Evolutionary conservation across 1,140 invertebrate genomes (phyloP), one percentile per base, ranked within the genome.

Genomic region (Arion vulgaris): DNA sequence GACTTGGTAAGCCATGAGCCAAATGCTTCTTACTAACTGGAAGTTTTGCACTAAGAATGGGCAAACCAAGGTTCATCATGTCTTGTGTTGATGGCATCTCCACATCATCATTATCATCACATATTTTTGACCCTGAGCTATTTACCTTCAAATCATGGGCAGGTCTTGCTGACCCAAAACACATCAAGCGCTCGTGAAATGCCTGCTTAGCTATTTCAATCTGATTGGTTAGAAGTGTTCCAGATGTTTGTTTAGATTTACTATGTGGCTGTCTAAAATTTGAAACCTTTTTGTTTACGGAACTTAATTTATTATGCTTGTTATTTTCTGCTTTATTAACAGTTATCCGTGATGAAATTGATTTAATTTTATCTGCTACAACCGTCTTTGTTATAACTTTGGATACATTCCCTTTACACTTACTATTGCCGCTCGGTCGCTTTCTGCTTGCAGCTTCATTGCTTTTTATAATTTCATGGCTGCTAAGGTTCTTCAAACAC

Each of bases 41-140:
- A 4, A 71, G n/a, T 32, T n/a, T 23, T 38, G 36, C 45, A 62
- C n/a, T 69, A 15, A 83, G 34, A n/a, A 83, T 68, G 39, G 82
- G 82, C 26, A 83, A 71, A 23, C 82, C 71, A 15, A 71, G 73
- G 9, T 66, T 68, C 73, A 84, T 77, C 13, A 84, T 74, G 5
- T 81, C 75, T 34, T 84, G 79, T 34, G 79, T 81, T 68, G 49
- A 73, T 36, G 83, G 83, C 62, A 79, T 79, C 36, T 81, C 83
- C 17, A 84, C 83, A 71, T 84, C 83, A 23, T 45, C 45, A 34
- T 19, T 49, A n/a, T 75, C 45, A 34, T 51, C 41, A n/a, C n/a
- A n/a, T n/a, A n/a, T n/a, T n/a, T n/a, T n/a, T 9, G 28, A 7
- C 17, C 7, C 11, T 34, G 28, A 32, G 62, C 62, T 66, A 32